Evolutionary conservation across 2,888 invertebrate genomes (phyloP), one percentile per base, ranked within the genome.

Genomic region (Lathronympha strigana): DNA sequence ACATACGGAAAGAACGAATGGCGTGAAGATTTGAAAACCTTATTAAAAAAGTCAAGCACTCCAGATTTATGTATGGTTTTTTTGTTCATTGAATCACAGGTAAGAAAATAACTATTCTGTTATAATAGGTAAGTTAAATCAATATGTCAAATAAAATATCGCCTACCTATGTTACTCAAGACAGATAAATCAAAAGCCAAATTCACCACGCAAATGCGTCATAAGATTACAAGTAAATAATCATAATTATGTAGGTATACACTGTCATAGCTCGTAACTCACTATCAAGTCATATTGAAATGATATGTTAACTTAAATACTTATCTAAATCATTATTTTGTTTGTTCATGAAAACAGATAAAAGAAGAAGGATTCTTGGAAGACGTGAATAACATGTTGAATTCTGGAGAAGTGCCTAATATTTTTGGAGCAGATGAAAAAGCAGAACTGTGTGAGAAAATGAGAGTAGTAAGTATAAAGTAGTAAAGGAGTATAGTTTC

Each of bases 361-460:
- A 98, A 98, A 93, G 96, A 97, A 84, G 98, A 98, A 89, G 95
- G 95, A 0, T 98, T 98, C 79, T 89, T 98, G 55, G 98, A 98
- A 86, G 98, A 98, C 77, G 95, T 98, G 1, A 98, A 96, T 80
- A 98, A 98, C 81, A 93, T 98, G 85, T 87, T 98, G 49, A 98
- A 98, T 83, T 96, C 97, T 0, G 98, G 98, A 2, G 98, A 98
- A 92, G 97, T 98, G 0, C 98, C 98, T 0, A 98, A 98, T 86
- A 93, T 98, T 58, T 98, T 97, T 78, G 93, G 93, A 11, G 88
- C 94, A 4, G 98, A 98, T 73, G 98, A 98, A 79, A 97, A 96
- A 81, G 94, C 95, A 2, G 98, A 98, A 78, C 93, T 98, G 31
- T 97, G 96, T 82, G 98, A 98, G 77, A 98, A 97, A 87, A 98